Evolutionary conservation across 2,113 vertebrate species (phyloP).

Genomic region (Colistium nudipinnis): DNA sequence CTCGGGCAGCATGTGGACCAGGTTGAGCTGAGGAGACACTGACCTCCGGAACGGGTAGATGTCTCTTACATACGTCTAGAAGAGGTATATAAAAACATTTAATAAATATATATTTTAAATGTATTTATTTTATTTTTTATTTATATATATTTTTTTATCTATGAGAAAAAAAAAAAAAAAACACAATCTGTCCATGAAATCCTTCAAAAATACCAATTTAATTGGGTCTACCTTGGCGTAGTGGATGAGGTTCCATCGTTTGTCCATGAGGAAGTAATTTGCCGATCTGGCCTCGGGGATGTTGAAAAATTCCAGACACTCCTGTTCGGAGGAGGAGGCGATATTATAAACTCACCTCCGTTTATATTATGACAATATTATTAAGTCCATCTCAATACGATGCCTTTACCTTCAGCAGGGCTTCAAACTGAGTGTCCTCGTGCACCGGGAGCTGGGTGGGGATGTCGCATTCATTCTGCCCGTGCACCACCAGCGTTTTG

Average conservation of each 20-base stretch:
- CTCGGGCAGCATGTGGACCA: conserved; percentile 97
- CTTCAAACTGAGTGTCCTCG: conserved; percentile 98
- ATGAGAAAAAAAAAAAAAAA: too few species aligned
- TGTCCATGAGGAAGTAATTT: conserved; percentile 99
- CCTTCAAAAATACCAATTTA: neutral
- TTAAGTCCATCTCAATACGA: neutral
- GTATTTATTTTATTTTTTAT: neutral
- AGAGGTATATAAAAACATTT: conserved; percentile 4
- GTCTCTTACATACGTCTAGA: conserved; percentile 95
- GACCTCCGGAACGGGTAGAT: conserved; percentile 98
- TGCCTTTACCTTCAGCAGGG: conserved; percentile 89
- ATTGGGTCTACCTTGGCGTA: conserved; percentile 87
- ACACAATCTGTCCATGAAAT: neutral
- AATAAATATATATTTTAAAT: neutral
- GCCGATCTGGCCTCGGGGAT: conserved; percentile 95
- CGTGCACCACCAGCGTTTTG: conserved; percentile 97
- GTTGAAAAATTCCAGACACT: conserved; percentile 98
- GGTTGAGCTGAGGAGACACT: conserved; percentile 96
- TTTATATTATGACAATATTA: neutral
- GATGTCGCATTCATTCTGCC: conserved; percentile 98
- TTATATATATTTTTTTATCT: too few species aligned
- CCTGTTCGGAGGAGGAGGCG: conserved; percentile 76
- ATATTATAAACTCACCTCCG: neutral
- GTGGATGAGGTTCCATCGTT: conserved; percentile 98
- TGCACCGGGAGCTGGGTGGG: conserved; percentile 98